Conservation (phyloP, 2,113 vertebrate species). For the Prunella fulvescens region DNA sequence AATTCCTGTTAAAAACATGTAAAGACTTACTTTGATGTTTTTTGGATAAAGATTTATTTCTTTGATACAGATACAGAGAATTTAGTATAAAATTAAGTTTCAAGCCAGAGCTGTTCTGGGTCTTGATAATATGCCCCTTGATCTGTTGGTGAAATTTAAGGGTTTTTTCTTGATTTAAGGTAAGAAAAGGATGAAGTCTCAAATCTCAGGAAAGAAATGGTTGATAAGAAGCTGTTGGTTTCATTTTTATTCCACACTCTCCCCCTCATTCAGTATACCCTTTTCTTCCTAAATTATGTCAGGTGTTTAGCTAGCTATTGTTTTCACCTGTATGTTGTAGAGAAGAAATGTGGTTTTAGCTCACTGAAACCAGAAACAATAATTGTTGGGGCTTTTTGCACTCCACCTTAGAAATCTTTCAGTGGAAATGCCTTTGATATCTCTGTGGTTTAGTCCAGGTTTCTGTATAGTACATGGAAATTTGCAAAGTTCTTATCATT, state of each 20-base stretch:
- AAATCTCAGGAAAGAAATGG: neutral
- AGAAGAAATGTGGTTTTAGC: neutral
- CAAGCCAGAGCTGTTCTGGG: neutral
- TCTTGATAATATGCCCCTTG: neutral
- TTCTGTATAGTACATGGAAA: neutral
- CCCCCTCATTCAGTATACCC: neutral
- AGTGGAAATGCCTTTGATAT: neutral
- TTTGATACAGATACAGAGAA: neutral
- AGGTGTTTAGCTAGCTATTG: neutral
- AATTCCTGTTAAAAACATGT: neutral
- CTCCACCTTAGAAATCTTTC: neutral
- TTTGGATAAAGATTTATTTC: neutral
- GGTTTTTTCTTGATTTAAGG: neutral
- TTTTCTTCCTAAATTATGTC: neutral
- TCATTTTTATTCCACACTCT: neutral
- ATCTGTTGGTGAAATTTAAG: neutral
- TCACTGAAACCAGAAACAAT: neutral
- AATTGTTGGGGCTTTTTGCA: neutral
- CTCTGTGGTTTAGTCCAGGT: neutral
- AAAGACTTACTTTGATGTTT: neutral
- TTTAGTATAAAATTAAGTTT: neutral
- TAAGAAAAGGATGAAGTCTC: neutral
- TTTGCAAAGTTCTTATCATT: neutral
- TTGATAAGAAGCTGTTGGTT: neutral
- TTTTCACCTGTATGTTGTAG: neutral